These are phyloP conservation scores for Pelagia noctiluca DNA, from an alignment of 30 jellyfish, hydroid and myxozoan genomes.

Conservation along the genomic window DNA sequence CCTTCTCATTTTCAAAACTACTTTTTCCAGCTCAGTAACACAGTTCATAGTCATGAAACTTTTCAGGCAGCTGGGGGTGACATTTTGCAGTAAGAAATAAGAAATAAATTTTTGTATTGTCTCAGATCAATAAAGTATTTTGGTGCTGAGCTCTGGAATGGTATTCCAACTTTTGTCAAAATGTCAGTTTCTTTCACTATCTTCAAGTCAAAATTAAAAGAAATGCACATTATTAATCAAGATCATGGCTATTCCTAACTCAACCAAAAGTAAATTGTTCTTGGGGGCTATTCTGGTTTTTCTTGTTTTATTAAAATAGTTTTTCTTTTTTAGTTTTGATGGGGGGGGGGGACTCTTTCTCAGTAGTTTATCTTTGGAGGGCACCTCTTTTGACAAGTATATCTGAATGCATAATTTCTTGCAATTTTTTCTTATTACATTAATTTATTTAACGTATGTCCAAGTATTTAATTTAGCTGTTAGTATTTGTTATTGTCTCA, in stretches of 20 bases:
- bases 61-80: constrained; percentile 1
- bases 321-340: not conserved
- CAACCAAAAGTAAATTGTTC: not conserved
- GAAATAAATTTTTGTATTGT: not conserved
- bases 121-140: not conserved
- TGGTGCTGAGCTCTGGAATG: not conserved
- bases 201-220: not conserved
- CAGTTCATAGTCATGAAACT: not conserved
- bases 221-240: not conserved
- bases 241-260: not conserved
- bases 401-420: not conserved
- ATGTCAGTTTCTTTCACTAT: not conserved
- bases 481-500: not conserved
- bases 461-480: not conserved
- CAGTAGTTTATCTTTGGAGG: not conserved
- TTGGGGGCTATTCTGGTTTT: not conserved
- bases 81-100: not conserved
- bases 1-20: too few species aligned
- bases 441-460: not conserved
- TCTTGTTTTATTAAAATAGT: not conserved
- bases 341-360: not conserved
- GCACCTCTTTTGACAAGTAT: not conserved
- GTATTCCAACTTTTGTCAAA: not conserved
- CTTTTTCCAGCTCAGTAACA: not conserved
- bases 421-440: not conserved